Percentiles rank a stretch among this genome's conserved stretches.
Conservation (phyloP, 2,113 vertebrate genomes). For the Mirounga angustirostris region DNA sequence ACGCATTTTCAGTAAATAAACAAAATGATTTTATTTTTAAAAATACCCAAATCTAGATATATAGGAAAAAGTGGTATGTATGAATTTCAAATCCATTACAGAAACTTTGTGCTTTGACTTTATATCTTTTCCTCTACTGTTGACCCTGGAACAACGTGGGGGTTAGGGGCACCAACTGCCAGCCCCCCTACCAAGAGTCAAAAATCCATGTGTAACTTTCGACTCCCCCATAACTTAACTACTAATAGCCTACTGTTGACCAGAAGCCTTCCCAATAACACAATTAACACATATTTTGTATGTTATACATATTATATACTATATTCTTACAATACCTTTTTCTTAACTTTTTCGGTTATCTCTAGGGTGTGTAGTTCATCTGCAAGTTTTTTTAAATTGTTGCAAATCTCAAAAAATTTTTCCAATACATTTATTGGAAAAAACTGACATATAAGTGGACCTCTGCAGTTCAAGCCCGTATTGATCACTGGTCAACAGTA, state of each 20-base stretch:
- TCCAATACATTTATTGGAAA: not conserved
- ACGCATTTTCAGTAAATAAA: not conserved
- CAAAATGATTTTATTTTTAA: not conserved
- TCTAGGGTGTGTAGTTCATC: not conserved
- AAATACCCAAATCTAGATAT: not conserved
- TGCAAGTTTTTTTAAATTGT: not conserved
- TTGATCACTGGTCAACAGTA: not conserved
- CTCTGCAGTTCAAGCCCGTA: not conserved
- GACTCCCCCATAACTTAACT: not conserved
- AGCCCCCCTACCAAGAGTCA: not conserved
- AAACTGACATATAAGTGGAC: not conserved
- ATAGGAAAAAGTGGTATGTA: not conserved
- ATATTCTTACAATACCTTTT: not conserved
- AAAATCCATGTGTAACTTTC: not conserved
- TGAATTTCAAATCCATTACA: not conserved
- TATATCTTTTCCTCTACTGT: not conserved
- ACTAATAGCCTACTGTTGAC: not conserved
- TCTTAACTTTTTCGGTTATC: not conserved
- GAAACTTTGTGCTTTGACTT: not conserved
- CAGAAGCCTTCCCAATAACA: not conserved
- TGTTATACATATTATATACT: not conserved
- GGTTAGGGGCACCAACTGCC: not conserved
- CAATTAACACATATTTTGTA: not conserved
- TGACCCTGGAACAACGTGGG: not conserved
- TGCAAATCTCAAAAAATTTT: not conserved